These are phyloP conservation scores for Grus americana DNA, from an alignment of 2,113 vertebrate genomes.

Conservation along the genomic window DNA sequence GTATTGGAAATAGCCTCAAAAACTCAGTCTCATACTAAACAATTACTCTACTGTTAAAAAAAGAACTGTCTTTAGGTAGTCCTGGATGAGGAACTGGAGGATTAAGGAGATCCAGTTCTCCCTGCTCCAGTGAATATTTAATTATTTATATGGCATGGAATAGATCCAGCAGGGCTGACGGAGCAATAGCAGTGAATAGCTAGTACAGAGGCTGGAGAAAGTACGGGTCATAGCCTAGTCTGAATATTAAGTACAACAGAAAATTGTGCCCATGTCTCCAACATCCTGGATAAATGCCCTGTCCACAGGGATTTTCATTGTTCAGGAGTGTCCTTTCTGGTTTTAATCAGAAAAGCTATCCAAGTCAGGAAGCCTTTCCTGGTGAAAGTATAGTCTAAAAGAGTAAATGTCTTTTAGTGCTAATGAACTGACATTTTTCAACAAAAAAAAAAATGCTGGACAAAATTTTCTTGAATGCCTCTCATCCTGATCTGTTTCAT, in stretches of 20 bases:
- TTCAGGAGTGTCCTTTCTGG: slow-evolving; percentile 30
- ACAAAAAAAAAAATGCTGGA: neutral
- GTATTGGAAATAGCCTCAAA: neutral
- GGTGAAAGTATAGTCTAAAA: neutral
- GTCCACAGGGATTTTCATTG: slow-evolving; percentile 21
- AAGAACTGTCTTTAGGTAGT: neutral
- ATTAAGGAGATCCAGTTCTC: neutral
- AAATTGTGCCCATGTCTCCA: neutral
- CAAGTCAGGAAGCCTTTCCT: neutral
- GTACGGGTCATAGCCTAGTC: neutral
- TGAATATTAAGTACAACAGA: slow-evolving; percentile 25
- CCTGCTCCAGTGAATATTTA: slow-evolving; percentile 13
- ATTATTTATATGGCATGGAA: slow-evolving; percentile 26
- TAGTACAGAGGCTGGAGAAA: neutral
- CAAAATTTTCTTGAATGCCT: neutral
- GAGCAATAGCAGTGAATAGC: neutral
- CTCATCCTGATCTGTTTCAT: neutral
- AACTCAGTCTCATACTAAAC: neutral
- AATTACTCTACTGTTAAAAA: neutral
- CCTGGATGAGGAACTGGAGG: neutral
- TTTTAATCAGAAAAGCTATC: slow-evolving; percentile 13
- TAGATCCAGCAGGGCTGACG: neutral
- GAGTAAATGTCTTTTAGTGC: neutral
- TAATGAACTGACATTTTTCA: slow-evolving; percentile 44
- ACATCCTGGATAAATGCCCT: neutral